Percentiles rank a stretch among this genome's conserved stretches.
Evolutionary conservation across 2,113 vertebrate species (phyloP).

Genomic region (Anser cygnoides): DNA sequence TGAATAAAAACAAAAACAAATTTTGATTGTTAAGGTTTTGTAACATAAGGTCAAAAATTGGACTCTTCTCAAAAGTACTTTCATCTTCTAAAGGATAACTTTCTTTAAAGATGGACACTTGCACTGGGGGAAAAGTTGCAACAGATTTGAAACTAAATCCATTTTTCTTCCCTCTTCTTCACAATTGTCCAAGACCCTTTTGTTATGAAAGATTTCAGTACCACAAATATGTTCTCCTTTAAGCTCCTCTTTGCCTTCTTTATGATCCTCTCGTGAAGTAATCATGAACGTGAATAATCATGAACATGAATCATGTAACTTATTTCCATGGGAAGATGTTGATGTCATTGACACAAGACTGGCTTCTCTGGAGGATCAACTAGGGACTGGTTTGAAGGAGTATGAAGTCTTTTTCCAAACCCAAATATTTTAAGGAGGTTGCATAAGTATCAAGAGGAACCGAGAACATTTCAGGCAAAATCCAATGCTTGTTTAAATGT

Average conservation of each 20-base stretch:
- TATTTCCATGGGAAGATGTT: conserved; percentile 40
- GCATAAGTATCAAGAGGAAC: conserved; percentile 61
- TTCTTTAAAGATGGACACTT: conserved; percentile 65
- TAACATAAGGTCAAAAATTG: conserved; percentile 69
- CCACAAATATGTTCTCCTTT: conserved; percentile 48
- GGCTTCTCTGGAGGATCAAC: conserved; percentile 62
- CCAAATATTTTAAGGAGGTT: conserved; percentile 61
- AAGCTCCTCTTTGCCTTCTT: conserved; percentile 56
- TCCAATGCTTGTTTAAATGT: conserved; percentile 67
- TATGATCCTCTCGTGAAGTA: conserved; percentile 41
- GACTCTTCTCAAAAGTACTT: conserved; percentile 73
- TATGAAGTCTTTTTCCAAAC: conserved; percentile 56
- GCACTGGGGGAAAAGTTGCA: conserved; percentile 51
- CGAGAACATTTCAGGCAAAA: conserved; percentile 71
- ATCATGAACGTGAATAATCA: not conserved
- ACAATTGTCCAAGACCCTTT: conserved; percentile 66
- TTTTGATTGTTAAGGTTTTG: conserved; percentile 79
- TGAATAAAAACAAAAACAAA: conserved; percentile 46
- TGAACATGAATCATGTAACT: conserved; percentile 3
- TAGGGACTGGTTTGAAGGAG: conserved; percentile 58
- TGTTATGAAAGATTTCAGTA: conserved; percentile 56
- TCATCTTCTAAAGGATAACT: conserved; percentile 65
- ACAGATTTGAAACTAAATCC: conserved; percentile 23
- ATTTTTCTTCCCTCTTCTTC: conserved; percentile 62
- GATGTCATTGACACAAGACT: not conserved